Evolutionary conservation across 2,797 vertebrate species (phyloP), one percentile per base, ranked within the genome.

Genomic region (Lophura swinhoii): DNA sequence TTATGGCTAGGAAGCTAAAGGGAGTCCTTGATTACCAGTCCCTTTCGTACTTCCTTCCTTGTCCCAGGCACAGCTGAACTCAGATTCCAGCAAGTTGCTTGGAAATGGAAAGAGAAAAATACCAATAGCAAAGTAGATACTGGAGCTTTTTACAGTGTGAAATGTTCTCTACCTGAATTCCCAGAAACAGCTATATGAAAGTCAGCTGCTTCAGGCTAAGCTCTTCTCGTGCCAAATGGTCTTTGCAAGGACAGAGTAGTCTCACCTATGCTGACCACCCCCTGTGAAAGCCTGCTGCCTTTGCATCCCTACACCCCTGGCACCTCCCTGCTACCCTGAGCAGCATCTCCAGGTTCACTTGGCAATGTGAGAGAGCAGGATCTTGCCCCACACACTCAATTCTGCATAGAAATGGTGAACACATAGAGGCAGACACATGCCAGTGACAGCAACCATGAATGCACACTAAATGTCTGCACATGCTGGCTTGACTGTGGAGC

Each of bases 81-180:
- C 79, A 88, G 76, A 89, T 53, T 53, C 60, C 2, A 1, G 46
- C 56, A 71, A 39, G 53, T 79, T 86, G 56, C 73, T 62, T 77
- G 76, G 75, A 78, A 80, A 89, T 75, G 44, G 59, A 76, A 81
- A 63, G 53, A 29, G 67, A 53, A 78, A 87, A 86, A 44, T 35
- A 9, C 79, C 76, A 88, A 86, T 6, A 94, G 24, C 82, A 78
- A 86, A 67, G 83, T 86, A 3, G 1, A 81, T 73, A 87, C 80
- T 56, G 62, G 60, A 76, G 64, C 20, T 72, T 79, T 93, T 78
- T 87, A 84, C 91, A 92, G 53, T 44, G n/a, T 90, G 68, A 81
- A 82, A 73, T 64, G 77, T 76, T 94, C 89, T 90, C 94, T 90
- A 88, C 60, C 93, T 92, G 35, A 74, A 81, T 84, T 93, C 89